phyloP scores from a whole-genome alignment of 2,797 vertebrate species.

The Cygnus olor region DNA sequence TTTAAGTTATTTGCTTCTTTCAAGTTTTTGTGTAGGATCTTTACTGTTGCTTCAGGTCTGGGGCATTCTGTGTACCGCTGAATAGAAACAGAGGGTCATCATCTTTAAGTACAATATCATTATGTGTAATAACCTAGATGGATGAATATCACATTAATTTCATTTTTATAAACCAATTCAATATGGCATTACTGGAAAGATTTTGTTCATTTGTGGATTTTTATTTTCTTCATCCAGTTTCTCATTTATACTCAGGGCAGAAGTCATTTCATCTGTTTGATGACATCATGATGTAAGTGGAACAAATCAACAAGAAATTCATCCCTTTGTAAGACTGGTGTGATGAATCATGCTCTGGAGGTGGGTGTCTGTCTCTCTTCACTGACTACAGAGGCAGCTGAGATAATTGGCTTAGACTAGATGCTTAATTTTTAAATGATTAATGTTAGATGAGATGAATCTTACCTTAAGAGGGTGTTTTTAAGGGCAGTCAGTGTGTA shows the following conservation, averaged over 20 bases:
- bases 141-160: background rate
- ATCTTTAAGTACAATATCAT: background rate
- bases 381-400: constrained; percentile 1
- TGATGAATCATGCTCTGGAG: constrained; percentile 9
- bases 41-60: background rate
- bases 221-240: background rate
- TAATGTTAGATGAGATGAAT: constrained; percentile 49
- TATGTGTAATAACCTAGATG: background rate
- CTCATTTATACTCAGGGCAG: background rate
- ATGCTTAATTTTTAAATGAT: constrained; percentile 53
- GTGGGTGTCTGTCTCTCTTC: background rate
- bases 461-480: constrained; percentile 49
- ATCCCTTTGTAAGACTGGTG: background rate
- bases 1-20: background rate
- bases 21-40: background rate
- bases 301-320: background rate
- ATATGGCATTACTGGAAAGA: background rate
- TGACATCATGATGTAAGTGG: background rate
- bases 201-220: background rate
- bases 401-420: constrained; percentile 38
- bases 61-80: background rate
- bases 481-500: constrained; percentile 51
- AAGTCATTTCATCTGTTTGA: background rate
- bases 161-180: background rate
- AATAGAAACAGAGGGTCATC: background rate